Conservation (phyloP, 2,113 vertebrate species). For the Aphyosemion australe region DNA sequence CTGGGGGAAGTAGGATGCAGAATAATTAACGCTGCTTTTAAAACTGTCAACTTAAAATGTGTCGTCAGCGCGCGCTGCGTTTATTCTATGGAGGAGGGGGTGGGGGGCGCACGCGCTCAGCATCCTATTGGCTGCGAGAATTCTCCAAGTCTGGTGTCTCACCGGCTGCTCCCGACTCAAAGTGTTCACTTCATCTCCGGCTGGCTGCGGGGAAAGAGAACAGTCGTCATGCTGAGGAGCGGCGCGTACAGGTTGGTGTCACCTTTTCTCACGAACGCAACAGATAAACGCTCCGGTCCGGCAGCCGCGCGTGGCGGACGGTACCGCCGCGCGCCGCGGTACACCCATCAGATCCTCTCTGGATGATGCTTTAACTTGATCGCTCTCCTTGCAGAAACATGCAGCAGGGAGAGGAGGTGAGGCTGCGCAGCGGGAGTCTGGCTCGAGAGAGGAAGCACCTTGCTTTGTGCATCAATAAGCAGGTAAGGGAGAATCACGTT, state of each 20-base stretch:
- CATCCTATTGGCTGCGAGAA: constrained; percentile 82
- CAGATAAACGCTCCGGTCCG: background rate
- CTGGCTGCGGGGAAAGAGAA: constrained; percentile 31
- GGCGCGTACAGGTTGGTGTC: constrained; percentile 74
- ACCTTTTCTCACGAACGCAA: background rate
- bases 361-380: constrained; percentile 56
- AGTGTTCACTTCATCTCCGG: constrained; percentile 66
- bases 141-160: constrained; percentile 66
- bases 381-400: constrained; percentile 70
- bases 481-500: constrained; percentile 59
- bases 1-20: too few relatives aligned
- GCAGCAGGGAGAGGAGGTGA: constrained; percentile 70
- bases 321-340: constrained; percentile 14
- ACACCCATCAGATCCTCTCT: background rate
- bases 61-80: constrained; percentile 38
- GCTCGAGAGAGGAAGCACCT: constrained; percentile 75
- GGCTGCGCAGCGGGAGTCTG: constrained; percentile 69
- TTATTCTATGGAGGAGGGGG: constrained; percentile 7
- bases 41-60: constrained; percentile 80
- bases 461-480: constrained; percentile 74
- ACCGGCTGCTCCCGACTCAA: constrained; percentile 59
- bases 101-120: constrained; percentile 57
- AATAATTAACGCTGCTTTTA: constrained; percentile 67
- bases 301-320: background rate
- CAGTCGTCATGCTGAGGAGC: constrained; percentile 73